Percentiles rank a stretch among this genome's conserved stretches.
Conservation (phyloP, 1,140 invertebrate genomes). For the Hyphantria cunea region DNA sequence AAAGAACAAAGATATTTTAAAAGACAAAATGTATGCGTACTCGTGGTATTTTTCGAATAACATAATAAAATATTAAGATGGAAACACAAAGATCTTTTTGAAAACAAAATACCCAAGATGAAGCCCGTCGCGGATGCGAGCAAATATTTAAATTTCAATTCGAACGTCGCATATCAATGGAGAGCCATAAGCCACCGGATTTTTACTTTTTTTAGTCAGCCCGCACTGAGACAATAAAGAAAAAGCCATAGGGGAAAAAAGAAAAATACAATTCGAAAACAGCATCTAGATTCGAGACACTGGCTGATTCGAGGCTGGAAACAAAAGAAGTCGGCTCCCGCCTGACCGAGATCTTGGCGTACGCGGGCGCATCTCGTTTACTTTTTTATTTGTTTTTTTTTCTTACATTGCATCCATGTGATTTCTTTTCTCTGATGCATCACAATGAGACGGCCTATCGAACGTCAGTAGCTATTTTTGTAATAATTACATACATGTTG, state of each 20-base stretch:
- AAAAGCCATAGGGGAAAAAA: constrained; percentile 70
- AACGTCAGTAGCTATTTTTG: constrained; percentile 69
- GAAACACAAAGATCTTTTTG: constrained; percentile 64
- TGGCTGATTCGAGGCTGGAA: constrained; percentile 77
- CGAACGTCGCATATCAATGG: constrained; percentile 80
- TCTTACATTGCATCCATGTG: constrained; percentile 69
- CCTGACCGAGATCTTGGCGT: constrained; percentile 79
- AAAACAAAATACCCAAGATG: constrained; percentile 71
- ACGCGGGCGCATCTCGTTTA: constrained; percentile 70
- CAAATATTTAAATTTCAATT: constrained; percentile 82
- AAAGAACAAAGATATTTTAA: constrained; percentile 21
- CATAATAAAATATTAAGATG: constrained; percentile 74
- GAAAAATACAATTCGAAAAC: constrained; percentile 70
- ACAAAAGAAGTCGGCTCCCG: constrained; percentile 77
- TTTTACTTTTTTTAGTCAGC: constrained; percentile 61
- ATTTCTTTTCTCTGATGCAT: constrained; percentile 75
- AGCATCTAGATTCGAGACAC: constrained; percentile 79
- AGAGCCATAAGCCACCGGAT: constrained; percentile 78
- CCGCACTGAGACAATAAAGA: constrained; percentile 78
- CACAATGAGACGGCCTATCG: constrained; percentile 73
- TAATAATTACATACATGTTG: constrained; percentile 54
- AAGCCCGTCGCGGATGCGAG: constrained; percentile 65
- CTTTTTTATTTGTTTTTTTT: constrained; percentile 54
- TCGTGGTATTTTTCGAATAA: constrained; percentile 41
- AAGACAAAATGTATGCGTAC: constrained; percentile 15